A percentile compares a stretch with the other conserved stretches of the same genome.
phyloP scores from a whole-genome alignment of 1,140 invertebrate species.

The Eupeodes corollae region DNA sequence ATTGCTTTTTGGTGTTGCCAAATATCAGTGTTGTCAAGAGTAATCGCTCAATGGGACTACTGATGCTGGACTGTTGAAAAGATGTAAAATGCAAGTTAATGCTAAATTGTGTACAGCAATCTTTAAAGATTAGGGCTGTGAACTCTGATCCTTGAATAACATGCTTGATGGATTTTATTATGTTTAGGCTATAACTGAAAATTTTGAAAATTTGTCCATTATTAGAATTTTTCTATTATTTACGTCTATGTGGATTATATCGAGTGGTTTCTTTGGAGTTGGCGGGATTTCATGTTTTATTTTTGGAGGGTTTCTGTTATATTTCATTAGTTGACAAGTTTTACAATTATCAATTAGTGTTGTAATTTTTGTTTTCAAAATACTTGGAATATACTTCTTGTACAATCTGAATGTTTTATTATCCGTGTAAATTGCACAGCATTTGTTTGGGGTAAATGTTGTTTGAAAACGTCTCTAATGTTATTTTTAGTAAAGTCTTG shows the following conservation, averaged over 20 bases:
- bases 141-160: slow-evolving; percentile 16
- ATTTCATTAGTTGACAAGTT: slow-evolving; percentile 18
- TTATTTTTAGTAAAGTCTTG: too few species aligned
- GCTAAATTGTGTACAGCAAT: too few species aligned
- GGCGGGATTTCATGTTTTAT: slow-evolving; percentile 16
- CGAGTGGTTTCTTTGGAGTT: slow-evolving; percentile 18
- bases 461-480: too few species aligned
- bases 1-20: too few species aligned
- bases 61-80: slow-evolving; percentile 11
- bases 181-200: slow-evolving; percentile 13
- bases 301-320: slow-evolving; percentile 20
- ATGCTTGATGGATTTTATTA: slow-evolving; percentile 12
- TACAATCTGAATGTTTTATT: too few species aligned
- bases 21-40: too few species aligned
- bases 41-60: slow-evolving; percentile 11
- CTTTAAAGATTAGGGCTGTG: slow-evolving; percentile 13
- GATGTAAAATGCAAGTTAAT: slow-evolving; percentile 14
- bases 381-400: slow-evolving; percentile 1
- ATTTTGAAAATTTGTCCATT: slow-evolving; percentile 25
- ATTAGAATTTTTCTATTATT: slow-evolving; percentile 15
- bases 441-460: too few species aligned
- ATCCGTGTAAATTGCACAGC: too few species aligned
- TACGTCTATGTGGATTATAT: slow-evolving; percentile 21
- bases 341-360: slow-evolving; percentile 12
- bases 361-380: slow-evolving; percentile 4